phyloP scores from a whole-genome alignment of 1,140 invertebrate species.

The Rhizoglyphus robini region DNA sequence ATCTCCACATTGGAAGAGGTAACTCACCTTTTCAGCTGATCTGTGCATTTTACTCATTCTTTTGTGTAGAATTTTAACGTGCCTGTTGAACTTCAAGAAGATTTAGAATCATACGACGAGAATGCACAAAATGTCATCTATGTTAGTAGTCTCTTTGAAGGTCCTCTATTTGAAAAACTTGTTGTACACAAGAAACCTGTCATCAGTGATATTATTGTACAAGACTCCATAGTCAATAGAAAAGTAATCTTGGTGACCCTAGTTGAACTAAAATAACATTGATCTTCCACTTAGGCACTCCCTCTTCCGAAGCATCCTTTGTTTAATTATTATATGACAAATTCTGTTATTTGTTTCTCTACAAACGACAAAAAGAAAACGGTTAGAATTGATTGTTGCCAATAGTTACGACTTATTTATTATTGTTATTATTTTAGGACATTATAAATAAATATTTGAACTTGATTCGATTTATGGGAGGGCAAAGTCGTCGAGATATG shows the following conservation, averaged over 20 bases:
- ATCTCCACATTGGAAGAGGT: not conserved
- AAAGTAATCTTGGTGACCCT: not conserved
- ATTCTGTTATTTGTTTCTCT: constrained; percentile 19
- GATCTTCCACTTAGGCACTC: not conserved
- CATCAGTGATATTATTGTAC: constrained; percentile 11
- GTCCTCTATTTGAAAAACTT: not conserved
- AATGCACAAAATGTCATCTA: constrained; percentile 9
- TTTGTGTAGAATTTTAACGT: constrained; percentile 5
- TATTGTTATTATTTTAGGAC: not conserved
- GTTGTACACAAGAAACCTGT: not conserved
- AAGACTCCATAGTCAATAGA: constrained; percentile 2
- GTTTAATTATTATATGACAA: constrained; percentile 19
- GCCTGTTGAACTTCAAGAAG: not conserved
- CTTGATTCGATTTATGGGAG: constrained; percentile 22
- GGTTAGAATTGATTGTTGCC: constrained; percentile 6
- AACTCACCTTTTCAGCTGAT: not conserved
- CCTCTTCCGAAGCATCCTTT: constrained; percentile 16
- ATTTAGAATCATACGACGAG: not conserved
- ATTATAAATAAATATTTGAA: constrained; percentile 15
- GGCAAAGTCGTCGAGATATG: constrained; percentile 20
- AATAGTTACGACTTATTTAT: not conserved
- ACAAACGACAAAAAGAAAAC: constrained; percentile 6
- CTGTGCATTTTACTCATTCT: not conserved
- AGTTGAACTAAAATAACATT: not conserved
- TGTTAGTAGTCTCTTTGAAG: constrained; percentile 1